Percentiles rank a stretch among this genome's conserved stretches.
Evolutionary conservation across 23 tunicate species (phyloP).

Genomic region (Styela clava): DNA sequence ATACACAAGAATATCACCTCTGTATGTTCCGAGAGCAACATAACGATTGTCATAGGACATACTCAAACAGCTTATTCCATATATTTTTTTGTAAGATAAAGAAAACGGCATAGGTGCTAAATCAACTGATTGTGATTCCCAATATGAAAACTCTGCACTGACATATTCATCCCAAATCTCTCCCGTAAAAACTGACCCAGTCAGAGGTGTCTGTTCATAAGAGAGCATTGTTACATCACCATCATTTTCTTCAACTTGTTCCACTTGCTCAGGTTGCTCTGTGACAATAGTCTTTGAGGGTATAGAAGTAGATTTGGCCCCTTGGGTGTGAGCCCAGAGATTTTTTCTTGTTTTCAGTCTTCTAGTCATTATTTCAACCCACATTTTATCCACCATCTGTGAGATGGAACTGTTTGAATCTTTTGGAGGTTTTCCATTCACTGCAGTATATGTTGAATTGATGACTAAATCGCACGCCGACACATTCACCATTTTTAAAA

Average conservation of each 20-base stretch:
- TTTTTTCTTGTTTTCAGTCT: constrained; percentile 25
- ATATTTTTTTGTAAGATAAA: constrained; percentile 22
- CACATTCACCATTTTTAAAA: constrained; percentile 29
- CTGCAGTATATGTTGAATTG: constrained; percentile 9
- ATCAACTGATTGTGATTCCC: constrained; percentile 26
- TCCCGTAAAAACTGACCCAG: constrained; percentile 26
- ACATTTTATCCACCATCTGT: constrained; percentile 39
- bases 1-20: constrained; percentile 77
- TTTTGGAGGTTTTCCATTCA: constrained; percentile 17
- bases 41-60: constrained; percentile 32
- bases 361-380: constrained; percentile 26
- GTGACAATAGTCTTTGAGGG: constrained; percentile 5
- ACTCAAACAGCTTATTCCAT: constrained; percentile 37
- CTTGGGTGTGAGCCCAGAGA: constrained; percentile 54
- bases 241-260: constrained; percentile 31
- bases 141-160: constrained; percentile 31
- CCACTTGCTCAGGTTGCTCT: constrained; percentile 11
- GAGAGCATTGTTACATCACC: constrained; percentile 43
- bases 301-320: neutral
- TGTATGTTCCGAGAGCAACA: constrained; percentile 52
- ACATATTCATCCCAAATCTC: constrained; percentile 22
- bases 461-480: constrained; percentile 43
- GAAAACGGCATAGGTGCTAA: constrained; percentile 23
- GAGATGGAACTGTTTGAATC: constrained; percentile 8
- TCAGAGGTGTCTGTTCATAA: constrained; percentile 44